These are phyloP conservation scores for Pycnomerus fuliginosus DNA, from an alignment of 2,888 invertebrate genomes.

Conservation along the genomic window DNA sequence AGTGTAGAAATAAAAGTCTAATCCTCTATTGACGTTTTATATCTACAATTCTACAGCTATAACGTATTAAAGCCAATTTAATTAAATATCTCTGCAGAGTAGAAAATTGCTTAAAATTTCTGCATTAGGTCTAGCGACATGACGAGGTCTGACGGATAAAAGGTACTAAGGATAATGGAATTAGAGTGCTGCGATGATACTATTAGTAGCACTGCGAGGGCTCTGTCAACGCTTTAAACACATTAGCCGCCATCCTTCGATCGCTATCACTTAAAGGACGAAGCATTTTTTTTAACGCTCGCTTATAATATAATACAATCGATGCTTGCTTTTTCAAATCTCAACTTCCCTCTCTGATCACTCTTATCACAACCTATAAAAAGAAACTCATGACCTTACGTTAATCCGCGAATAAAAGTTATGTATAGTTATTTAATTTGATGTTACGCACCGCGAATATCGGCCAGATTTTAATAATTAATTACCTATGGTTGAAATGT, in stretches of 20 bases:
- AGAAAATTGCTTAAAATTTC: constrained; percentile 16
- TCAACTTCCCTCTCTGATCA: too few species aligned
- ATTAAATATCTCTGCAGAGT: constrained; percentile 15
- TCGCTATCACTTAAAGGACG: constrained; percentile 25
- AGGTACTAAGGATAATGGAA: constrained; percentile 41
- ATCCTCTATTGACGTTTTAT: not conserved
- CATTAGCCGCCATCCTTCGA: constrained; percentile 37
- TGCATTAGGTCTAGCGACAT: constrained; percentile 21
- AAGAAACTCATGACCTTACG: too few species aligned
- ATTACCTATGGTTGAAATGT: too few species aligned
- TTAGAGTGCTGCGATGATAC: constrained; percentile 41
- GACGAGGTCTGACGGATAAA: constrained; percentile 38
- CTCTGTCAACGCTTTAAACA: constrained; percentile 39
- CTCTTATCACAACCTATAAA: too few species aligned
- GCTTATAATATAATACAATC: too few species aligned
- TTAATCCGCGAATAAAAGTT: too few species aligned
- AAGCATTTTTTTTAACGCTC: constrained; percentile 13
- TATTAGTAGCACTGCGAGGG: constrained; percentile 38
- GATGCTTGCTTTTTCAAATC: too few species aligned
- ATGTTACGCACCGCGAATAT: too few species aligned
- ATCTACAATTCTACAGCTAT: not conserved
- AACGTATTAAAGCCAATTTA: constrained; percentile 18
- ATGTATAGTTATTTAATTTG: too few species aligned
- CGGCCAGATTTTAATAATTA: too few species aligned
- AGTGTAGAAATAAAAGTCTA: too few species aligned